Conservation (phyloP, 2,888 invertebrate genomes). For the Morpho helenor region DNA sequence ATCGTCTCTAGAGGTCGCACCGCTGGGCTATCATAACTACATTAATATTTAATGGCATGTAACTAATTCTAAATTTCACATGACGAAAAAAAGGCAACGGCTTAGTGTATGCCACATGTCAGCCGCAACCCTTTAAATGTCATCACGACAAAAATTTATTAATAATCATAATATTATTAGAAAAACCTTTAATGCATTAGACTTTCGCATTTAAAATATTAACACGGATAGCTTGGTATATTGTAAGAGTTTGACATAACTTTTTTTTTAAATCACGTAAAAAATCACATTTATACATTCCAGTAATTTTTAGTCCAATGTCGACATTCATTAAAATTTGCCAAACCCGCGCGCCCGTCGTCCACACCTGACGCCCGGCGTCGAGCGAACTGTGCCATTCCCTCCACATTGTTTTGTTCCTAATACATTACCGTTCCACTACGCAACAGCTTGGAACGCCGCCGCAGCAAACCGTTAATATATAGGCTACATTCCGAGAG, state of each 20-base stretch:
- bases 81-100: too few relatives aligned
- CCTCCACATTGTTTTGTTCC: slow-evolving; percentile 30
- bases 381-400: slow-evolving; percentile 35
- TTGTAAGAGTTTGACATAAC: too few relatives aligned
- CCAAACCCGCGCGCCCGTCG: slow-evolving; percentile 47
- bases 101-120: too few relatives aligned
- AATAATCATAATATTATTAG: too few relatives aligned
- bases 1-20: too few relatives aligned
- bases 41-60: too few relatives aligned
- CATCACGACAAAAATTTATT: too few relatives aligned
- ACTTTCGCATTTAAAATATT: slow-evolving; percentile 16
- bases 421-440: slow-evolving; percentile 35
- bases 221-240: too few relatives aligned
- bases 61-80: too few relatives aligned
- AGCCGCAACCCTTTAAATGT: too few relatives aligned
- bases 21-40: too few relatives aligned
- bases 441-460: slow-evolving; percentile 9
- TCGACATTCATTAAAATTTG: slow-evolving; percentile 68
- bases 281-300: slow-evolving; percentile 31
- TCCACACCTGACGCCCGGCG: slow-evolving; percentile 42
- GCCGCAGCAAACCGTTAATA: slow-evolving; percentile 9
- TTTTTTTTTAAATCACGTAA: too few relatives aligned
- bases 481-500: slow-evolving; percentile 11
- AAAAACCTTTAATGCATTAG: not conserved
- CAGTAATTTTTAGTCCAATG: slow-evolving; percentile 32